A percentile compares a stretch with the other conserved stretches of the same genome.
Evolutionary conservation across 53 echinoderm and acorn worm genomes (phyloP).

Genomic region (Astropecten irregularis): DNA sequence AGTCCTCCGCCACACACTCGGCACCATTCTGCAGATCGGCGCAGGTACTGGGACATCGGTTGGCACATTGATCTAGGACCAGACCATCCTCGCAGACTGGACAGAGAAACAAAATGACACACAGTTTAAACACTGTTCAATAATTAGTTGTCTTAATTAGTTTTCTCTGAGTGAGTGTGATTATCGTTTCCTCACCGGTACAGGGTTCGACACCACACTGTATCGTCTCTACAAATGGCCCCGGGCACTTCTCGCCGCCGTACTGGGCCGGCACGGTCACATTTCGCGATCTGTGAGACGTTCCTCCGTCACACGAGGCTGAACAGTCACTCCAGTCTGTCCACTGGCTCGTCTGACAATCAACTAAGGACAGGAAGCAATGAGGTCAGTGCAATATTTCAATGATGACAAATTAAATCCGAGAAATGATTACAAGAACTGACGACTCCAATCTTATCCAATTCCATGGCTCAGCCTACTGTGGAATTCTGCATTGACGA

Average conservation of each 20-base stretch:
- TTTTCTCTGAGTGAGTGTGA: too few species aligned
- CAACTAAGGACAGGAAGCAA: too few species aligned
- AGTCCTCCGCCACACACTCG: conserved; percentile 48
- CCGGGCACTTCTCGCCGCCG: conserved; percentile 48
- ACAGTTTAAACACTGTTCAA: too few species aligned
- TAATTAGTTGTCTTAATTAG: too few species aligned
- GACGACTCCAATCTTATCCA: too few species aligned
- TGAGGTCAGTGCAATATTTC: too few species aligned
- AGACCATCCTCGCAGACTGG: conserved; percentile 62
- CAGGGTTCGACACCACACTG: conserved; percentile 69
- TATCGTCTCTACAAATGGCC: conserved; percentile 29
- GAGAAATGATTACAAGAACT: too few species aligned
- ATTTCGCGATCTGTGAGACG: conserved; percentile 55
- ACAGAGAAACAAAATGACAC: too few species aligned
- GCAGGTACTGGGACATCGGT: conserved; percentile 65
- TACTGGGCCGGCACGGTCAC: conserved; percentile 42
- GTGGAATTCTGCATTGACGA: too few species aligned
- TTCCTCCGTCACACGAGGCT: conserved; percentile 68
- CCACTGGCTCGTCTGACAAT: conserved; percentile 59
- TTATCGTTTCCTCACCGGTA: conserved; percentile 68
- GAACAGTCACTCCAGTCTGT: conserved; percentile 60
- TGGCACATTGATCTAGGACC: conserved; percentile 64
- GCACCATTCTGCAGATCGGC: conserved; percentile 68
- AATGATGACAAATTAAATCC: too few species aligned
- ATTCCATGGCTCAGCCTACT: too few species aligned